Base-by-base conservation (phyloP, 2,888 invertebrate genomes). In the Apeira syringaria region DNA sequence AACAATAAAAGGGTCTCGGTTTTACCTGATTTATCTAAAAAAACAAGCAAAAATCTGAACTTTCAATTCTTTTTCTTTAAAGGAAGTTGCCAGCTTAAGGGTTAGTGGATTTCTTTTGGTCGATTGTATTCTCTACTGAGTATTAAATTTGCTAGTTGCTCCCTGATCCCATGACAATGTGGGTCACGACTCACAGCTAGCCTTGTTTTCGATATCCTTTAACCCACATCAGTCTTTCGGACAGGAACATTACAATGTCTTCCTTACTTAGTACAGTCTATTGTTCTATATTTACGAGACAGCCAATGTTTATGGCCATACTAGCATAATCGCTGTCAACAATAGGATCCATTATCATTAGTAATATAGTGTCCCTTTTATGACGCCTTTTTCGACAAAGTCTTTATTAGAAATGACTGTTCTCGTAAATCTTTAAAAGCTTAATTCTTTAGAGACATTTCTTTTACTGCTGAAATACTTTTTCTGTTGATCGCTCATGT, bases 71-170 rank as follows among this genome's bases (percentile, higher is more conserved):
- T 3, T 74, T 74, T 69, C 34, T 77, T 63, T 68, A 83, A 86
- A 84, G 80, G 88, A 86, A 83, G 77, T 80, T 71, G 76, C 77
- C 68, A 61, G 73, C 62, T 64, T 74, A 86, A 85, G 86, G 86
- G 87, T 87, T 84, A 85, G 73, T 61, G 57, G 68, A 74, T 72
- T 75, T 75, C 61, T 72, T 66, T 74, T 61, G 55, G 45, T 47
- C 42, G 55, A 69, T 84, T 86, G 73, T 87, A 65, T 56, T 43
- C 50, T 43, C 44, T 61, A 70, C 81, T 80, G 76, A 83, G 73
- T 64, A 70, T 79, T 64, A 68, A 68, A 68, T 74, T 78, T 55
- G 66, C 71, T 74, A 58, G 67, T 72, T 79, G 77, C 76, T 80
- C 79, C 73, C 66, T 83, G 85, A 82, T 80, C 78, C 64, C 47